Conservation (phyloP, 2,113 vertebrate genomes). For the Siniperca chuatsi region DNA sequence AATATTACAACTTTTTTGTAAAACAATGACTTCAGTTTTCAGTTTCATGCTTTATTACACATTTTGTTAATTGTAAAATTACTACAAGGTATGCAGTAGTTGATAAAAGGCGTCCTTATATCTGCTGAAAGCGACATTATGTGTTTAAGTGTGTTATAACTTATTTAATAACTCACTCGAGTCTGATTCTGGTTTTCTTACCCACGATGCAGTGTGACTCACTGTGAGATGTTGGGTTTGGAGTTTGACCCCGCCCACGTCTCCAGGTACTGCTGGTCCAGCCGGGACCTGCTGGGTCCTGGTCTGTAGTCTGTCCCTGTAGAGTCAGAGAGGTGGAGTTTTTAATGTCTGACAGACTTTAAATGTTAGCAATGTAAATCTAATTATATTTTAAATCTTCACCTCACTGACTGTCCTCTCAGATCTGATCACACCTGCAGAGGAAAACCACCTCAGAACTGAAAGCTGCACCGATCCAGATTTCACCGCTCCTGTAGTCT, state of each 20-base stretch:
- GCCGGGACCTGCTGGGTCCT: conserved; percentile 30
- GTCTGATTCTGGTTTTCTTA: conserved; percentile 38
- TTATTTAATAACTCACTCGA: neutral
- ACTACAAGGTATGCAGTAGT: no score
- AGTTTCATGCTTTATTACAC: no score
- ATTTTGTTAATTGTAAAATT: no score
- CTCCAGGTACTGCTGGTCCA: conserved; percentile 58
- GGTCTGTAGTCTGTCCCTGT: conserved; percentile 28
- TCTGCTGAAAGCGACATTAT: no score
- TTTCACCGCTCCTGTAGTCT: no score
- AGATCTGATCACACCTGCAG: neutral
- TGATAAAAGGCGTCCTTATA: no score
- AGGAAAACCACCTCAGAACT: neutral
- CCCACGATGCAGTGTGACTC: conserved; percentile 71
- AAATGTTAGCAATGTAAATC: neutral
- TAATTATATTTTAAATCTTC: neutral
- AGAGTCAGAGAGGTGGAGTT: conserved; percentile 32
- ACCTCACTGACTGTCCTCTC: neutral
- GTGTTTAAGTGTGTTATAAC: no score
- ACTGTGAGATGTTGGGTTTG: conserved; percentile 58
- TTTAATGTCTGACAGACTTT: neutral
- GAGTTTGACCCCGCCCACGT: conserved; percentile 33
- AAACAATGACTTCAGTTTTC: no score
- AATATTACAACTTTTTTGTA: no score
- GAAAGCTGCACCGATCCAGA: conserved; percentile 23